Percentiles rank a stretch among this genome's conserved stretches.
Conservation (phyloP, 2,113 vertebrate genomes). For the Oceanites oceanicus region DNA sequence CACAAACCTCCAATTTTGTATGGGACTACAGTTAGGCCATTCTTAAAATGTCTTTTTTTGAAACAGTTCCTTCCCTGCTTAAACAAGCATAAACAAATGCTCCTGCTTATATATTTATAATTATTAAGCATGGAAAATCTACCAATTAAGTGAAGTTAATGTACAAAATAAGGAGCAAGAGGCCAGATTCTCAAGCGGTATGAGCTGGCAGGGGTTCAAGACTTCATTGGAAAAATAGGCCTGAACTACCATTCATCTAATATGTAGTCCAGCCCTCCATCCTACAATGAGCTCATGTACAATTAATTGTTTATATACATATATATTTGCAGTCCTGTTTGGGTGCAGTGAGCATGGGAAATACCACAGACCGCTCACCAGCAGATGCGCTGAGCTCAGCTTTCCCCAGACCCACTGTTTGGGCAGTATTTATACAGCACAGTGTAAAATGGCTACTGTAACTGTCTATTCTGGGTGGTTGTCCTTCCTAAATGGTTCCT, state of each 20-base stretch:
- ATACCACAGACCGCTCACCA: not conserved
- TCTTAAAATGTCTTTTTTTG: not conserved
- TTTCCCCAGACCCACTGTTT: not conserved
- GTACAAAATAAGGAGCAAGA: not conserved
- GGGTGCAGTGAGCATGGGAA: not conserved
- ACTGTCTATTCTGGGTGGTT: not conserved
- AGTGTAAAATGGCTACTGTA: not conserved
- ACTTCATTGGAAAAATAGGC: not conserved
- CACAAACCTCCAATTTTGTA: not conserved
- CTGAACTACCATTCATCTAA: not conserved
- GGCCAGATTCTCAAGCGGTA: not conserved
- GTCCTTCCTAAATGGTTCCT: not conserved
- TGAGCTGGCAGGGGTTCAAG: not conserved
- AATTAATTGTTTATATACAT: not conserved
- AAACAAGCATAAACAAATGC: slow-evolving; percentile 1
- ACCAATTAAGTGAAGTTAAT: not conserved
- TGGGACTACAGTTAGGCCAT: not conserved
- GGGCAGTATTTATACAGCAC: not conserved
- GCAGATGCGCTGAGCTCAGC: not conserved
- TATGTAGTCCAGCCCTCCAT: not conserved
- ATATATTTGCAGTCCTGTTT: not conserved
- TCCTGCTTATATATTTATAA: not conserved
- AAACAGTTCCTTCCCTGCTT: not conserved
- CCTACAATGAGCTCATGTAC: not conserved
- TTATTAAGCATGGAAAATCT: not conserved